These are phyloP conservation scores for Platysternon megacephalum DNA, from an alignment of 2,113 vertebrate genomes.

Conservation along the genomic window DNA sequence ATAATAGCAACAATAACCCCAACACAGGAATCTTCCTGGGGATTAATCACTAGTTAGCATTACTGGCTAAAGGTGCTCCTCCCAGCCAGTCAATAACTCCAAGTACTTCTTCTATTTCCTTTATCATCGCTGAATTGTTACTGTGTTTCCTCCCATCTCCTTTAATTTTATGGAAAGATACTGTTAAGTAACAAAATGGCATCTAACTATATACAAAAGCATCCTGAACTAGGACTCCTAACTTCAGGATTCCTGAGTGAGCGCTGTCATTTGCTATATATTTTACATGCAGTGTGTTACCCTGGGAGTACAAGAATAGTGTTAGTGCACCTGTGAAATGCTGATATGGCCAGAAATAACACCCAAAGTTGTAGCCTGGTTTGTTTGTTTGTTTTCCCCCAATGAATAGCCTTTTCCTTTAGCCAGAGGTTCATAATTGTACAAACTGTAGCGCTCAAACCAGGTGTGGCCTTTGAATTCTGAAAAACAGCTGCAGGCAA, in stretches of 20 bases:
- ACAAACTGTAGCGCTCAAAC: not conserved
- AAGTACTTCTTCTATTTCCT: not conserved
- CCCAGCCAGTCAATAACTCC: not conserved
- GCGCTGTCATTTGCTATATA: not conserved
- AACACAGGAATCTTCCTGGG: not conserved
- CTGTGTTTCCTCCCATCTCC: not conserved
- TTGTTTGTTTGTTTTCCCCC: not conserved
- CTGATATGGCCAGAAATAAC: not conserved
- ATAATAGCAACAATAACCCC: not conserved
- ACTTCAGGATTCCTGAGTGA: not conserved
- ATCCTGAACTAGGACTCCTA: not conserved
- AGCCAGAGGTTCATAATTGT: not conserved
- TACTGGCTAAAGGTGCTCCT: not conserved
- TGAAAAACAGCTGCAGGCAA: slow-evolving; percentile 57
- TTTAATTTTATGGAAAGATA: not conserved
- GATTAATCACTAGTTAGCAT: not conserved
- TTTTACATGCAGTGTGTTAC: not conserved
- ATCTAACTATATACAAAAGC: not conserved
- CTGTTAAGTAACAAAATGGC: not conserved
- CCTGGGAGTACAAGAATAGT: not conserved
- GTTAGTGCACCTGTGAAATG: not conserved
- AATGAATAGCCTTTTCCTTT: not conserved
- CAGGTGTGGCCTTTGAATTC: slow-evolving; percentile 62
- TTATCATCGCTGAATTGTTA: not conserved
- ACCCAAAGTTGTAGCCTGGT: slow-evolving; percentile 18